phyloP scores from a whole-genome alignment of 2,888 invertebrate genomes.

The Meliscaeva auricollis region DNA sequence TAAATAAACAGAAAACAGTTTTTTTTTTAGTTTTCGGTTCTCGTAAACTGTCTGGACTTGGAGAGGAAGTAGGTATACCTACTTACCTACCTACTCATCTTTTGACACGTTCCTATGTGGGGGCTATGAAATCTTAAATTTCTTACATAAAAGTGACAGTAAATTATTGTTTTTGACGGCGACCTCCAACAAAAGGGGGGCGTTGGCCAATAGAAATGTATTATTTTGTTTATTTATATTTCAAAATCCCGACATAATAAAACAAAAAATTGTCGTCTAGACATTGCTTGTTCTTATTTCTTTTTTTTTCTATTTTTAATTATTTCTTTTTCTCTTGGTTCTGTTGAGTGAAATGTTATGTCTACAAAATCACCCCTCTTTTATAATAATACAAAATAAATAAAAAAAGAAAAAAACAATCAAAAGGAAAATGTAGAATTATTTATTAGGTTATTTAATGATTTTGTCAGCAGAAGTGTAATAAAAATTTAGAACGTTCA shows the following conservation, averaged over 20 bases:
- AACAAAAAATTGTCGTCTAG: conserved; percentile 67
- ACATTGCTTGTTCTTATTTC: conserved; percentile 47
- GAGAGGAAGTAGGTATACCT: not conserved
- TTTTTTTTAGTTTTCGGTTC: not conserved
- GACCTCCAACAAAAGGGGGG: conserved; percentile 41
- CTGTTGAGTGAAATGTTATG: conserved; percentile 7
- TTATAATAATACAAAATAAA: conserved; percentile 1
- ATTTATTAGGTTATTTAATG: conserved; percentile 34
- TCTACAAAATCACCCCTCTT: conserved; percentile 11
- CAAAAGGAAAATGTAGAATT: conserved; percentile 8
- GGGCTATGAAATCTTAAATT: conserved; percentile 17
- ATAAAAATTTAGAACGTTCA: conserved; percentile 6
- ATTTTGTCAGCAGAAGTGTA: conserved; percentile 29
- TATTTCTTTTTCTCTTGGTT: conserved; percentile 17
- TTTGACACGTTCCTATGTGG: conserved; percentile 13
- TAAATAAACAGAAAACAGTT: conserved; percentile 29
- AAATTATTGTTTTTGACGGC: conserved; percentile 40
- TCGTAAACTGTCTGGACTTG: conserved; percentile 31
- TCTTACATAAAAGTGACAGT: conserved; percentile 55
- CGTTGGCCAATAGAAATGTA: conserved; percentile 41
- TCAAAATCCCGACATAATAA: conserved; percentile 26
- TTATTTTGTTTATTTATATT: conserved; percentile 44
- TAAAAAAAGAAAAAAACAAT: no score
- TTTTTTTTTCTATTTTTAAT: conserved; percentile 41
- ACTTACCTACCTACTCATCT: not conserved